phyloP scores from a whole-genome alignment of 2,797 vertebrate species.

The Pangasius larnaudii region DNA sequence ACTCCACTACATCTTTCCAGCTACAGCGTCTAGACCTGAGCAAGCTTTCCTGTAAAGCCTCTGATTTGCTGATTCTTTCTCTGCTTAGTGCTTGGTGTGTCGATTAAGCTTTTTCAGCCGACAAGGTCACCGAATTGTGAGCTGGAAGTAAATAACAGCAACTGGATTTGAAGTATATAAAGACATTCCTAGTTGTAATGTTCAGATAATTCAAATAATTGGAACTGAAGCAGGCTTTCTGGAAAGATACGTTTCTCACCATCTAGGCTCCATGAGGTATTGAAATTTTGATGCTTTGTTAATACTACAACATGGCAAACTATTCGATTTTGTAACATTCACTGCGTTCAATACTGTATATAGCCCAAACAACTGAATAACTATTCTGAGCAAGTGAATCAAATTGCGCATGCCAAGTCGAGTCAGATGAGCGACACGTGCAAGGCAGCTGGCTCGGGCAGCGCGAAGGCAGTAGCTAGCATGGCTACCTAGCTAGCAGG shows the following conservation, averaged over 20 bases:
- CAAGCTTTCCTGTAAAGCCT: slow-evolving; percentile 32
- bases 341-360: neutral
- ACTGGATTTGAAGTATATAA: neutral
- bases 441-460: neutral
- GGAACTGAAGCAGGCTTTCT: neutral
- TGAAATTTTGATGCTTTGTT: neutral
- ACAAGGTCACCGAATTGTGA: neutral
- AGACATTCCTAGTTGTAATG: neutral
- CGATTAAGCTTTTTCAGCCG: neutral
- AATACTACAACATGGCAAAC: neutral
- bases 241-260: neutral
- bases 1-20: slow-evolving; percentile 17
- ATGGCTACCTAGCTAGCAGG: neutral
- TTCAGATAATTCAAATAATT: neutral
- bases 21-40: slow-evolving; percentile 22
- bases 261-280: neutral
- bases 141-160: neutral
- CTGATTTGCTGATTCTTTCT: slow-evolving; percentile 18
- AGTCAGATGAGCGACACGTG: neutral
- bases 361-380: neutral
- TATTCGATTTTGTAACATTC: neutral
- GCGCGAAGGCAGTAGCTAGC: neutral
- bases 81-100: neutral
- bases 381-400: neutral
- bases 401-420: neutral